Evolutionary conservation across 2,888 invertebrate genomes (phyloP), one percentile per base, ranked within the genome.

Genomic region (Thysanoteuthis rhombus): DNA sequence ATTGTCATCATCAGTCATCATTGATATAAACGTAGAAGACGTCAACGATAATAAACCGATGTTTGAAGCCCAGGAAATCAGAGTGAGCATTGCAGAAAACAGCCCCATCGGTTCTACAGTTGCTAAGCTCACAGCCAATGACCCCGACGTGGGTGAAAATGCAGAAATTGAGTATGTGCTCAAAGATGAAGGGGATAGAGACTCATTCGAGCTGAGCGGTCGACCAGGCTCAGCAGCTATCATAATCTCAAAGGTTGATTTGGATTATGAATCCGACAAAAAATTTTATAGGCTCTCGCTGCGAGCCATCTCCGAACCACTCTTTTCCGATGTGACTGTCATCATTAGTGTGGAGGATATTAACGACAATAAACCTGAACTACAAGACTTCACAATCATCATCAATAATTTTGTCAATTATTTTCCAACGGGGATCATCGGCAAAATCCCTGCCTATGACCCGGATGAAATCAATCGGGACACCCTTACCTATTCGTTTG

Each of bases 61-160:
- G 0, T 99, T 99, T 97, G 98, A 98, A 94, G 98, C 98, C 5
- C 98, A 99, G 96, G 98, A 98, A 96, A 98, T 99, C 32, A 98
- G 98, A 0, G 98, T 99, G 89, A 99, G 98, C 96, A 98, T 99
- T 10, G 98, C 98, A 0, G 99, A 99, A 97, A 99, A 99, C 97
- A 99, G 99, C n/a, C 99, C 99, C 0, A 98, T 99, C 1, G 99
- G 99, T 0, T 99, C 99, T 0, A 98, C 98, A 0, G 99, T 99
- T 0, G 99, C 99, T 0, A 98, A 96, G 98, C 98, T 99, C 94
- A 98, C 98, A 95, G 99, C 99, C 0, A 98, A 98, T 0, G 99
- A 99, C 97, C 98, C 98, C 0, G 99, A 99, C 97, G 98, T 98
- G 93, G 99, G 99, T 0, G 98, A 98, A 32, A 99, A 99, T 97